phyloP scores from a whole-genome alignment of 2,888 invertebrate genomes.

The Agonopterix alstromeriana region DNA sequence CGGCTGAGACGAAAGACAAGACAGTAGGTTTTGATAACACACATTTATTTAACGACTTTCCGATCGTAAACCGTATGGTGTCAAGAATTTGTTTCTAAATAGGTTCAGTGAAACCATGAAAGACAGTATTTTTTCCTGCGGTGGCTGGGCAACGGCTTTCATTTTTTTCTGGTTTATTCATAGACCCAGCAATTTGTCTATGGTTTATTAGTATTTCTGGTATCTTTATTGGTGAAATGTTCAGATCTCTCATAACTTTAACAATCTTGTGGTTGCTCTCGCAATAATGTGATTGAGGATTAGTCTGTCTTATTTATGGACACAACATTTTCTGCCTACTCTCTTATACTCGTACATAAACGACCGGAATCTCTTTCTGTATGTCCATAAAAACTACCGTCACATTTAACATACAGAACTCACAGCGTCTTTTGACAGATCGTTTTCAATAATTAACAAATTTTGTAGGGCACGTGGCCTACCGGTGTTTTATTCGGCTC shows the following conservation, averaged over 20 bases:
- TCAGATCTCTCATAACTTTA: background rate
- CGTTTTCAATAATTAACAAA: too few species aligned
- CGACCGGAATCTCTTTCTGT: too few species aligned
- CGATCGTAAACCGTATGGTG: slow-evolving; percentile 31
- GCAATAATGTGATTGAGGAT: too few species aligned
- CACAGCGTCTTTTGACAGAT: too few species aligned
- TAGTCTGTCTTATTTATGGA: too few species aligned
- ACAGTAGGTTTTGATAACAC: slow-evolving; percentile 16
- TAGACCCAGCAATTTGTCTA: background rate
- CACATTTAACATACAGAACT: too few species aligned
- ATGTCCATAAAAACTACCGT: too few species aligned
- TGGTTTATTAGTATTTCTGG: background rate
- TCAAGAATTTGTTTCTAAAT: slow-evolving; percentile 31
- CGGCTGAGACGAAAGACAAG: background rate
- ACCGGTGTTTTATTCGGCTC: too few species aligned
- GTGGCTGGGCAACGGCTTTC: slow-evolving; percentile 8
- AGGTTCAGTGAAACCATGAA: slow-evolving; percentile 21
- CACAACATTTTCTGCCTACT: too few species aligned
- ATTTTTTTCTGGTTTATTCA: slow-evolving; percentile 1
- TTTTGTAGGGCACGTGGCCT: too few species aligned
- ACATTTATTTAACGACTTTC: slow-evolving; percentile 26
- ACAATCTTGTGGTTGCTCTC: background rate
- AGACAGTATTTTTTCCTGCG: slow-evolving; percentile 11
- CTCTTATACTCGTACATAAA: too few species aligned
- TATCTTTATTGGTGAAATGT: too few species aligned